Percentiles rank a stretch among this genome's conserved stretches.
Conservation (phyloP, 2,113 vertebrate genomes). For the Vombatus ursinus region DNA sequence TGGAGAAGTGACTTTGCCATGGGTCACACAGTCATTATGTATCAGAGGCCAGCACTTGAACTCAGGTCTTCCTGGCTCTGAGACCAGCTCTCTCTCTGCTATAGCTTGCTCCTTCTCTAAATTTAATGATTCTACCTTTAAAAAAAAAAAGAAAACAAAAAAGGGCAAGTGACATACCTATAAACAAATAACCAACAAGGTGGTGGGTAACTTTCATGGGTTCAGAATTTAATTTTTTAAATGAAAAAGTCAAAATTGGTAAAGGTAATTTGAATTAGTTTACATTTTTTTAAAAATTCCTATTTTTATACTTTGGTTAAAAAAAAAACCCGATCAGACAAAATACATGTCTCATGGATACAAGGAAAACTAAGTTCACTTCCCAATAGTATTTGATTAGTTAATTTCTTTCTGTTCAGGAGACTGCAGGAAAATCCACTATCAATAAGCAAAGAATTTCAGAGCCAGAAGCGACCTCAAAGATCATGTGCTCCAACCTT, state of each 20-base stretch:
- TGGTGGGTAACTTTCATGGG: neutral
- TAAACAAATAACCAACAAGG: neutral
- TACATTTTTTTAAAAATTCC: neutral
- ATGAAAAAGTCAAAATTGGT: slow-evolving; percentile 23
- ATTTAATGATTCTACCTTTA: neutral
- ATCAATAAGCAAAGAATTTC: neutral
- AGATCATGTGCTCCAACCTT: neutral
- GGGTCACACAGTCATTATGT: neutral
- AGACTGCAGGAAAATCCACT: too few species aligned
- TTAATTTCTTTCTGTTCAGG: too few species aligned
- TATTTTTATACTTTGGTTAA: slow-evolving; percentile 28
- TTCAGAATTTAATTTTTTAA: slow-evolving; percentile 17
- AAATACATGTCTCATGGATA: neutral
- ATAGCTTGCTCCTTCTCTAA: neutral
- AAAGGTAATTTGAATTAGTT: slow-evolving; percentile 28
- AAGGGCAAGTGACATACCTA: neutral
- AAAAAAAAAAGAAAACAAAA: neutral
- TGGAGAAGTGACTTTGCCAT: neutral
- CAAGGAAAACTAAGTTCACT: slow-evolving; percentile 22
- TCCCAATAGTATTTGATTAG: neutral
- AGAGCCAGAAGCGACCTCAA: neutral
- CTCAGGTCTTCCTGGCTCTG: neutral
- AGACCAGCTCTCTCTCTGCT: neutral
- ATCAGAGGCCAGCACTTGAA: neutral
- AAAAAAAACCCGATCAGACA: slow-evolving; percentile 23